A percentile compares a stretch with the other conserved stretches of the same genome.
phyloP scores from a whole-genome alignment of 2,797 vertebrate species.

The Amphiprion clarkii region DNA sequence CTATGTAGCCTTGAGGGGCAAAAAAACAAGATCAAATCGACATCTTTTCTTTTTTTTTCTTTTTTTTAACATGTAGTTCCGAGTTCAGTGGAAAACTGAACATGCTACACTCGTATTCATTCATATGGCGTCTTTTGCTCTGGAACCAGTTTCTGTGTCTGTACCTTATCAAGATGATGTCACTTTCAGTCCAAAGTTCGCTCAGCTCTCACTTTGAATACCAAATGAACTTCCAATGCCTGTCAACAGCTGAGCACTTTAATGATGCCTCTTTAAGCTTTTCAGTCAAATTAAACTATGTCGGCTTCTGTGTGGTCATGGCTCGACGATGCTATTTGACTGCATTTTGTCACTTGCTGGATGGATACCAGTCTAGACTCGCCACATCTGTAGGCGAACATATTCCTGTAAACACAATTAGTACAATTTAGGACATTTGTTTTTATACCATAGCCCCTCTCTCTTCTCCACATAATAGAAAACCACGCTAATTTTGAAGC shows the following conservation, averaged over 20 bases:
- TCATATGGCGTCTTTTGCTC: neutral
- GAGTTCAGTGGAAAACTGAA: neutral
- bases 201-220: constrained; percentile 70
- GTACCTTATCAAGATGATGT: constrained; percentile 26
- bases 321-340: neutral
- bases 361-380: too few species aligned
- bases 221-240: constrained; percentile 40
- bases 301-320: neutral
- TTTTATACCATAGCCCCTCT: too few species aligned
- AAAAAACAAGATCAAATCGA: too few species aligned
- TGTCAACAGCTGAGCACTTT: neutral
- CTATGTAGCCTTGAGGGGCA: too few species aligned
- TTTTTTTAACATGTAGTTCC: neutral
- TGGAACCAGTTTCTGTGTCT: neutral
- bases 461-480: too few species aligned
- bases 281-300: constrained; percentile 28
- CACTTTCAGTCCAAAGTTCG: constrained; percentile 20
- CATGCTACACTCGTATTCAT: too few species aligned
- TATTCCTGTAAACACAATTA: neutral
- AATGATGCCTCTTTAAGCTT: neutral
- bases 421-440: too few species aligned
- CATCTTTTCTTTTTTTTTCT: too few species aligned
- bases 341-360: neutral
- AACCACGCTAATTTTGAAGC: too few species aligned
- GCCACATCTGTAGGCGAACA: neutral